Conservation (phyloP, 2,888 invertebrate genomes). For the Nipponacmea schrenckii region DNA sequence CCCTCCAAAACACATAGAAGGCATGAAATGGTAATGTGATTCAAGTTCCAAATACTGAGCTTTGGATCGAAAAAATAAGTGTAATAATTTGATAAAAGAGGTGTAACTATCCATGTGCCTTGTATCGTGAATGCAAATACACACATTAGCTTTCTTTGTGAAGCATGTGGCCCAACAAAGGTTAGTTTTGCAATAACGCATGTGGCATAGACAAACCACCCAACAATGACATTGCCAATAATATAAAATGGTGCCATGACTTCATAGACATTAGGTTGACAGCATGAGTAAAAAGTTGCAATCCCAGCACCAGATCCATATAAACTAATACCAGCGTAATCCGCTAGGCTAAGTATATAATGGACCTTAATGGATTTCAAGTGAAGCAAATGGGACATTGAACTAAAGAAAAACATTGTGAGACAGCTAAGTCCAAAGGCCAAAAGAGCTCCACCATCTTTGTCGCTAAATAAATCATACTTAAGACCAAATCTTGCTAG, state of each 20-base stretch:
- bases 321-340: slow-evolving; percentile 44
- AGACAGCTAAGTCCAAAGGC: slow-evolving; percentile 32
- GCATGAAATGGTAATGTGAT: slow-evolving; percentile 30
- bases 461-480: slow-evolving; percentile 16
- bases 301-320: slow-evolving; percentile 36
- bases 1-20: slow-evolving; percentile 21
- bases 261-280: slow-evolving; percentile 23
- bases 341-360: slow-evolving; percentile 41
- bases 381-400: slow-evolving; percentile 43
- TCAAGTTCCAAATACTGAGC: slow-evolving; percentile 24
- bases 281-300: slow-evolving; percentile 34
- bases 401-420: slow-evolving; percentile 31
- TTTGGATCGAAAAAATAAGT: slow-evolving; percentile 26
- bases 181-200: slow-evolving; percentile 32
- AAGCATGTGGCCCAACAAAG: slow-evolving; percentile 34
- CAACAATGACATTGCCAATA: slow-evolving; percentile 31
- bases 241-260: slow-evolving; percentile 20
- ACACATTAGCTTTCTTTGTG: slow-evolving; percentile 35
- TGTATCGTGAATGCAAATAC: slow-evolving; percentile 32
- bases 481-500: neutral
- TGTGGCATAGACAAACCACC: slow-evolving; percentile 34
- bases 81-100: slow-evolving; percentile 25
- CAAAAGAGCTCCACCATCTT: slow-evolving; percentile 23
- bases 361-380: slow-evolving; percentile 39
- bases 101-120: slow-evolving; percentile 21